Evolutionary conservation across 2,797 vertebrate species (phyloP).

Genomic region (Cynopterus sphinx): DNA sequence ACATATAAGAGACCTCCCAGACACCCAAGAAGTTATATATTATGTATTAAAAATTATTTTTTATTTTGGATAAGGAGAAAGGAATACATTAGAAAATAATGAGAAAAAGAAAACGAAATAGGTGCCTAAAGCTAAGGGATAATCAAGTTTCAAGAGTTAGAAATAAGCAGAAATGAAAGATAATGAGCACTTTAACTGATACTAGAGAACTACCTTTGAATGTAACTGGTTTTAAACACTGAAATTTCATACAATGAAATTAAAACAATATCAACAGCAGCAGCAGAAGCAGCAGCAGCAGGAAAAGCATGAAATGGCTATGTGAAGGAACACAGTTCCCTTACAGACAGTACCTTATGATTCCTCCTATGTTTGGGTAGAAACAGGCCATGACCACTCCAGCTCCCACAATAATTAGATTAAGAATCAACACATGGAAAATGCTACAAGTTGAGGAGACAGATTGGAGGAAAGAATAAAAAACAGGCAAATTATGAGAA

Average conservation of each 20-base stretch:
- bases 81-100: not conserved
- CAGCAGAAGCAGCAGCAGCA: not conserved
- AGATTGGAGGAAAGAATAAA: constrained; percentile 53
- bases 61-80: not conserved
- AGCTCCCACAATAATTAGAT: constrained; percentile 90
- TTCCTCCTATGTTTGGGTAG: constrained; percentile 97
- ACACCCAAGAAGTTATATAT: not conserved
- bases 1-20: not conserved
- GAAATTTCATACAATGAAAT: not conserved
- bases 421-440: constrained; percentile 91
- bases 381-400: constrained; percentile 94
- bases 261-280: not conserved
- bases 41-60: not conserved
- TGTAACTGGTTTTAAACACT: not conserved
- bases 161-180: not conserved
- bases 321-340: not conserved
- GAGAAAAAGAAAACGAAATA: not conserved
- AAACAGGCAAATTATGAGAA: constrained; percentile 21
- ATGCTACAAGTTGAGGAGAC: constrained; percentile 83
- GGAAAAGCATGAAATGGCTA: not conserved
- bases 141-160: not conserved
- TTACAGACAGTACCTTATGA: constrained; percentile 90
- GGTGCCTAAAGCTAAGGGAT: not conserved
- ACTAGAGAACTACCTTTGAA: not conserved
- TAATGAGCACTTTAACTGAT: not conserved